Evolutionary conservation across 2,797 vertebrate species (phyloP), one percentile per base, ranked within the genome.

Genomic region (Neosalanx taihuensis): DNA sequence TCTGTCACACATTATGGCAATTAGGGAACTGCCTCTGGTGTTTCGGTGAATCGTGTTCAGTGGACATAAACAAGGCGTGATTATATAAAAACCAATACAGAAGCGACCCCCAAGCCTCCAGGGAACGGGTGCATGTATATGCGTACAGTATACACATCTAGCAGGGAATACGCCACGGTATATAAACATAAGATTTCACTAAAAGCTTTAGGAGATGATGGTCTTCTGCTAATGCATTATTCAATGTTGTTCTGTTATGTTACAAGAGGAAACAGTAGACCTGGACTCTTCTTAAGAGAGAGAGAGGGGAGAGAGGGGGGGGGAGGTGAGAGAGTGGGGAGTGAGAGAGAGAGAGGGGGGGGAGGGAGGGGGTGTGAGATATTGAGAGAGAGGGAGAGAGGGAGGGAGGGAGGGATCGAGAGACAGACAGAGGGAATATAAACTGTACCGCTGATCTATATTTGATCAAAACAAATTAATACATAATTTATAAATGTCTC

Each of bases 401-500:
- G 2, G 33, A 35, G 33, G 33, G 33, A 26, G 33, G 2, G 33
- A 6, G 33, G 33, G 33, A 35, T 0, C 1, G 35, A 7, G 6
- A 7, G 35, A 37, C 6, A 7, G 35, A 37, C 6, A 9, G 6
- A 37, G 1, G 9, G 35, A 7, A 37, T 30, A 59, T 58, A 70
- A 64, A 64, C 20, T 64, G 37, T 37, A 69, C 74, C 57, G 6
- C 49, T 65, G 51, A 64, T 79, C 49, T 58, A 61, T 77, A 58
- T 72, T 76, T 49, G 20, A 71, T 68, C 35, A 33, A 6, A 64
- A 72, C 63, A 72, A 68, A 77, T 76, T 6, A 60, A 76, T 79
- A 3, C 58, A 76, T 74, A 56, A 81, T 78, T 72, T 18, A 81
- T 71, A 59, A 78, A 62, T 67, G 26, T 37, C 62, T 80, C 71